Evolutionary conservation across 2,113 vertebrate genomes (phyloP).

Genomic region (Glaucomys volans): DNA sequence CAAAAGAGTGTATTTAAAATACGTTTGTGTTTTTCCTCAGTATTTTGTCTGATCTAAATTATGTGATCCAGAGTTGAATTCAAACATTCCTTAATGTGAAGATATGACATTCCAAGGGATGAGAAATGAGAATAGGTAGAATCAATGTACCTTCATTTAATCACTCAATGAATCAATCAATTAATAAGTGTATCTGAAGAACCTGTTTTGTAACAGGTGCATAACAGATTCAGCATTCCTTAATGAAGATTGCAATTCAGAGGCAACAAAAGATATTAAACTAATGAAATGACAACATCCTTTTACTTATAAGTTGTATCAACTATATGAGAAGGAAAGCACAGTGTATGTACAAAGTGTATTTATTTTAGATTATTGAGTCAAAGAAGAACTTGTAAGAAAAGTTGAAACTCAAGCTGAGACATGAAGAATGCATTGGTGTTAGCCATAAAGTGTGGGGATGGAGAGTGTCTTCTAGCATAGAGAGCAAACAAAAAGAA

Average conservation of each 20-base stretch:
- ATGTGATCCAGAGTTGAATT: background rate
- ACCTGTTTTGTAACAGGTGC: background rate
- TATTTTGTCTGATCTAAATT: background rate
- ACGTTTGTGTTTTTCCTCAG: background rate
- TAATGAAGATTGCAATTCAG: background rate
- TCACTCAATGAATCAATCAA: background rate
- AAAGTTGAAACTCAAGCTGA: background rate
- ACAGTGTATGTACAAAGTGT: background rate
- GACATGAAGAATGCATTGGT: background rate
- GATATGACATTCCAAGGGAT: background rate
- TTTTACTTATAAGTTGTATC: background rate
- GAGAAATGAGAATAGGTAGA: background rate
- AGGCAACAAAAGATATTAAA: background rate
- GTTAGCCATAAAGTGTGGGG: background rate
- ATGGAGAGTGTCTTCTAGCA: background rate
- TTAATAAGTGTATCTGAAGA: background rate
- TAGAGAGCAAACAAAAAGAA: background rate
- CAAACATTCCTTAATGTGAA: background rate
- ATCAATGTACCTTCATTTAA: background rate
- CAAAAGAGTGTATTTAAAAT: background rate
- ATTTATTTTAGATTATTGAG: background rate
- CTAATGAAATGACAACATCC: background rate
- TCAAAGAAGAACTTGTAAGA: background rate
- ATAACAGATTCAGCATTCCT: background rate
- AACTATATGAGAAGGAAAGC: background rate